These are phyloP conservation scores for Strigamia crassipes DNA, from an alignment of 2,888 invertebrate species.

Conservation along the genomic window DNA sequence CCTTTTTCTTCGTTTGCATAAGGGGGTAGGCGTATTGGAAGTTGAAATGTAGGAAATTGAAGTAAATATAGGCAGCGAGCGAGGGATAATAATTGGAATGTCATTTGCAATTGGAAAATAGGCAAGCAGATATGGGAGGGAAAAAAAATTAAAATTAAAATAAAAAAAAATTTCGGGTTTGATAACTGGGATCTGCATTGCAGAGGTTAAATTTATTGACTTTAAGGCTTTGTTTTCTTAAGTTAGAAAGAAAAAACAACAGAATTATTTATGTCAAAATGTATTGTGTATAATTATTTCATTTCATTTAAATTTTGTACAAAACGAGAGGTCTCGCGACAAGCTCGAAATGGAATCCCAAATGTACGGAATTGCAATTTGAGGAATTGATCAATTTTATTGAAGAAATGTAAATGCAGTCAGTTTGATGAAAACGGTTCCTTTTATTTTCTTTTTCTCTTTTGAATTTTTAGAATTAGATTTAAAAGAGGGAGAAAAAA, in stretches of 20 bases:
- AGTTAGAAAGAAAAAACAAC: neutral
- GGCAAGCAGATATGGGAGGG: neutral
- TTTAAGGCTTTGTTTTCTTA: neutral
- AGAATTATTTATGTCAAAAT: neutral
- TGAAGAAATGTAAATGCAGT: constrained; percentile 10
- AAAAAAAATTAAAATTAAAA: neutral
- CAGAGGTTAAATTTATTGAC: constrained; percentile 11
- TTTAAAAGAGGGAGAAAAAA: neutral
- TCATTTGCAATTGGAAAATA: constrained; percentile 24
- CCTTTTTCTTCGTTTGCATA: constrained; percentile 32
- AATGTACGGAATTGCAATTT: constrained; percentile 19
- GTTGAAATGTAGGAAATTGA: constrained; percentile 35
- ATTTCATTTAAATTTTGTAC: neutral
- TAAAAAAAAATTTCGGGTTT: neutral
- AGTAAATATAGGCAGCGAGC: constrained; percentile 31
- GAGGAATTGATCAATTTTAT: constrained; percentile 31
- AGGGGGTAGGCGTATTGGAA: constrained; percentile 30
- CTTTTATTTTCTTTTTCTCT: neutral
- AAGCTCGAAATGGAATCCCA: constrained; percentile 19
- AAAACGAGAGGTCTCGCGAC: neutral
- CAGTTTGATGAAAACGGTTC: neutral
- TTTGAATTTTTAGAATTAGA: neutral
- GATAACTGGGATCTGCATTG: neutral
- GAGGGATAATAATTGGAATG: constrained; percentile 28
- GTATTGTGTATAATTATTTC: neutral